Percentiles rank a stretch among this genome's conserved stretches.
These are phyloP conservation scores for Ficedula albicollis DNA, from an alignment of 2,797 vertebrate genomes.

Conservation along the genomic window DNA sequence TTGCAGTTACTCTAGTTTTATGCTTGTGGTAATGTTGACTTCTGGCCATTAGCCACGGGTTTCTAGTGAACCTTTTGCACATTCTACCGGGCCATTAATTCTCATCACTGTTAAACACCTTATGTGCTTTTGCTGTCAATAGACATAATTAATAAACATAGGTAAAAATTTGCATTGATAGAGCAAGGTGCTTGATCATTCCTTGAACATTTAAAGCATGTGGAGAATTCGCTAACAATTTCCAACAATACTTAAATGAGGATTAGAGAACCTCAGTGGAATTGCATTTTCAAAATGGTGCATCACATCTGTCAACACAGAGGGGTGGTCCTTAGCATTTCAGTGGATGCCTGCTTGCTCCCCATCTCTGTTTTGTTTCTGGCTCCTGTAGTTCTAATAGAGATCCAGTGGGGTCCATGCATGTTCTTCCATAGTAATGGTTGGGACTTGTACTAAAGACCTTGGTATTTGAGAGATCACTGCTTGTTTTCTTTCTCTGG, in stretches of 20 bases:
- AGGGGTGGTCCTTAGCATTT: not conserved
- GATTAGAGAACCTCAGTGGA: not conserved
- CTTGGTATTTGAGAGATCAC: not conserved
- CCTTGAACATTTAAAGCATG: not conserved
- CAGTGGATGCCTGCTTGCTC: not conserved
- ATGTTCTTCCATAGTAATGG: not conserved
- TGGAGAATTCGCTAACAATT: not conserved
- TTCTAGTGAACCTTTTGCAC: not conserved
- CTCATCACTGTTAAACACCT: not conserved
- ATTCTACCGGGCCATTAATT: not conserved
- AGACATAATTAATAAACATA: not conserved
- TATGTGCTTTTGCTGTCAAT: not conserved
- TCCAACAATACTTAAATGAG: not conserved
- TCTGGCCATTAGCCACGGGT: not conserved
- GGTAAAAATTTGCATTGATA: not conserved
- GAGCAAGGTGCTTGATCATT: not conserved
- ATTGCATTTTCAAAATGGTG: not conserved
- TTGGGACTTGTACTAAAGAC: not conserved
- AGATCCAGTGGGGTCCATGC: not conserved
- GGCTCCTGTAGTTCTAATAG: not conserved
- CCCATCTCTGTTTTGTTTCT: not conserved
- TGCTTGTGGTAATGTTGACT: not conserved
- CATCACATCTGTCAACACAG: not conserved
- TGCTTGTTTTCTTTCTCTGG: not conserved
- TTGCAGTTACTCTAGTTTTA: not conserved